Evolutionary conservation across 2,113 vertebrate genomes (phyloP).

Genomic region (Macroglossus sobrinus): DNA sequence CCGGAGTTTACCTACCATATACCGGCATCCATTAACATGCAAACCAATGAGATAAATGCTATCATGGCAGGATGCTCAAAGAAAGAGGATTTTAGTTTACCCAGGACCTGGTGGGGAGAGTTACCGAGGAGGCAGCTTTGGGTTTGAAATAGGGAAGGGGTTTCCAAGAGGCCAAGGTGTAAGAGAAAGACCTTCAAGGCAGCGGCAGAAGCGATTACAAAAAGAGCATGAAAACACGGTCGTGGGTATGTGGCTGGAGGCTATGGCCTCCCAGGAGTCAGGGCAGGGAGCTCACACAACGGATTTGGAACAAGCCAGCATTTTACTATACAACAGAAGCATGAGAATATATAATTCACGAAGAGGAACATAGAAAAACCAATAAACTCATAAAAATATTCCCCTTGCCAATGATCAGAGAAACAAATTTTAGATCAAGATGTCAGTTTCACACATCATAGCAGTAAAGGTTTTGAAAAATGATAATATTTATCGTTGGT

Average conservation of each 20-base stretch:
- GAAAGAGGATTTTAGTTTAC: neutral
- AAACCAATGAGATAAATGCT: neutral
- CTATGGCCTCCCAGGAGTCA: neutral
- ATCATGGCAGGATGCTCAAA: neutral
- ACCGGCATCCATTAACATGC: neutral
- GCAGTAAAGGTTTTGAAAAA: conserved; percentile 14
- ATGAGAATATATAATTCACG: neutral
- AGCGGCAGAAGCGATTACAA: neutral
- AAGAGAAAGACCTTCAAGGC: neutral
- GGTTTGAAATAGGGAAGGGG: neutral
- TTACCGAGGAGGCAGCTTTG: neutral
- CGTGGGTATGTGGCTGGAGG: neutral
- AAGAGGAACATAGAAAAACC: neutral
- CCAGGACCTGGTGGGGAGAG: neutral
- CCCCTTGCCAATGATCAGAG: neutral
- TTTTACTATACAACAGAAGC: neutral
- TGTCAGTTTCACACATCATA: neutral
- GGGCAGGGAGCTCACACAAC: neutral
- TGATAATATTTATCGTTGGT: neutral
- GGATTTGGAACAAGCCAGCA: neutral
- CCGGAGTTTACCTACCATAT: neutral
- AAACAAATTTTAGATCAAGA: neutral
- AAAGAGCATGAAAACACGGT: neutral
- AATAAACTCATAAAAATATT: conserved; percentile 15
- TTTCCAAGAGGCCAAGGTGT: neutral